Conservation (phyloP, 2,113 vertebrate genomes). For the Ancistrus triradiatus region DNA sequence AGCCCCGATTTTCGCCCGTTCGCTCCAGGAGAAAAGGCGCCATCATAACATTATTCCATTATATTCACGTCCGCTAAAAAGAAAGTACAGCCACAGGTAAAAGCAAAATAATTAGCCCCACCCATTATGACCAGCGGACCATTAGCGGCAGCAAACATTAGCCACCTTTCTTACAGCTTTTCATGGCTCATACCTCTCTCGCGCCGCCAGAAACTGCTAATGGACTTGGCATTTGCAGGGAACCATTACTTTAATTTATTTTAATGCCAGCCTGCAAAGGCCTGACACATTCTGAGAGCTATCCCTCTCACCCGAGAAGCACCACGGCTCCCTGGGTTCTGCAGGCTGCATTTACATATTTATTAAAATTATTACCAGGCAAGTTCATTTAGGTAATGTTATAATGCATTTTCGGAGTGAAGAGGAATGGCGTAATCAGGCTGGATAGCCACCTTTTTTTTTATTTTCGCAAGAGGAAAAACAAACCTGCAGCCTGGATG, state of each 20-base stretch:
- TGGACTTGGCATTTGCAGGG: conserved; percentile 50
- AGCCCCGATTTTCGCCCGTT: conserved; percentile 10
- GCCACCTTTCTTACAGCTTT: conserved; percentile 41
- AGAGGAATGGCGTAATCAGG: conserved; percentile 25
- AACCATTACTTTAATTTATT: conserved; percentile 50
- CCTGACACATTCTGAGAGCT: conserved; percentile 39
- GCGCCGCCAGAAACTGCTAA: conserved; percentile 37
- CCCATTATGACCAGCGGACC: conserved; percentile 43
- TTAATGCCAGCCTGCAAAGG: conserved; percentile 42
- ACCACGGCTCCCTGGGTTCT: conserved; percentile 19
- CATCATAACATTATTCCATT: conserved; percentile 15
- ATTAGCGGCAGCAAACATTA: conserved; percentile 48
- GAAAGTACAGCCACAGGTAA: conserved; percentile 17
- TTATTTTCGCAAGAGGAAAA: conserved; percentile 6
- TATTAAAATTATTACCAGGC: conserved; percentile 40
- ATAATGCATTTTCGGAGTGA: conserved; percentile 26
- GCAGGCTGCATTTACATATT: conserved; percentile 47
- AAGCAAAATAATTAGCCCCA: conserved; percentile 43
- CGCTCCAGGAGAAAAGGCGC: not conserved
- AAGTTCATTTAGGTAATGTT: conserved; percentile 43
- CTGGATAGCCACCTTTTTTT: conserved; percentile 5
- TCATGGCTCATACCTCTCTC: conserved; percentile 42
- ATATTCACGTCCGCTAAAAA: conserved; percentile 1
- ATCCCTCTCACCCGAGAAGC: conserved; percentile 40
- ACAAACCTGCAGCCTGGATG: not conserved